A percentile compares a stretch with the other conserved stretches of the same genome.
Conservation (phyloP, 2,888 invertebrate species). For the Lymantria dispar region DNA sequence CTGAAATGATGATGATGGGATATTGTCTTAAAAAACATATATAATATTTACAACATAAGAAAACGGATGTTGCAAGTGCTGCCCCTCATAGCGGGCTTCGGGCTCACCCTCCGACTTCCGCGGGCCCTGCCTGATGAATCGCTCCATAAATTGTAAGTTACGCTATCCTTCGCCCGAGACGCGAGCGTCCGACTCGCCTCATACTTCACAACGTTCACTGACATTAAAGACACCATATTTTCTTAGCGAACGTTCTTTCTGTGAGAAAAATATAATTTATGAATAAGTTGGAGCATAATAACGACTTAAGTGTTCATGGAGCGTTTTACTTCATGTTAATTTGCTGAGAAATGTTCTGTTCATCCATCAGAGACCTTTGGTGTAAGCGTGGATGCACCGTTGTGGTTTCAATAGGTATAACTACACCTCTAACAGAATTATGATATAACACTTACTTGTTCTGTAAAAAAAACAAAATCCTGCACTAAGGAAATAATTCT, state of each 20-base stretch:
- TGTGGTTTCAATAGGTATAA: too few relatives aligned
- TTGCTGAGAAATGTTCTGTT: not conserved
- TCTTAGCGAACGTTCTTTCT: slow-evolving; percentile 16
- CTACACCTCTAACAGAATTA: too few relatives aligned
- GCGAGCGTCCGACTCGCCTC: slow-evolving; percentile 30
- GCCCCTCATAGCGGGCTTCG: too few relatives aligned
- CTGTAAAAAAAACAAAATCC: too few relatives aligned
- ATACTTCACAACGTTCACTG: slow-evolving; percentile 43
- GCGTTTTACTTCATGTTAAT: not conserved
- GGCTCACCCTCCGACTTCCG: slow-evolving; percentile 34
- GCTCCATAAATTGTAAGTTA: slow-evolving; percentile 55
- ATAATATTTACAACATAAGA: too few relatives aligned
- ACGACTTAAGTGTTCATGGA: not conserved
- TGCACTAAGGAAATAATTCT: too few relatives aligned
- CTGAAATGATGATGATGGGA: too few relatives aligned
- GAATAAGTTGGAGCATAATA: slow-evolving; percentile 4
- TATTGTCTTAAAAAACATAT: too few relatives aligned
- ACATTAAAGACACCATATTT: slow-evolving; percentile 36
- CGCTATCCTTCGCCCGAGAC: slow-evolving; percentile 43
- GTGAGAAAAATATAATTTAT: slow-evolving; percentile 10
- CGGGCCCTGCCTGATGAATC: slow-evolving; percentile 51
- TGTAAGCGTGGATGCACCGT: too few relatives aligned
- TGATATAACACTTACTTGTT: too few relatives aligned
- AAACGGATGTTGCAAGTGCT: too few relatives aligned
- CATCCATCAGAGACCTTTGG: too few relatives aligned